These are phyloP conservation scores for Pseudomyrmex concolor DNA, from an alignment of 1,140 invertebrate species.

Conservation along the genomic window DNA sequence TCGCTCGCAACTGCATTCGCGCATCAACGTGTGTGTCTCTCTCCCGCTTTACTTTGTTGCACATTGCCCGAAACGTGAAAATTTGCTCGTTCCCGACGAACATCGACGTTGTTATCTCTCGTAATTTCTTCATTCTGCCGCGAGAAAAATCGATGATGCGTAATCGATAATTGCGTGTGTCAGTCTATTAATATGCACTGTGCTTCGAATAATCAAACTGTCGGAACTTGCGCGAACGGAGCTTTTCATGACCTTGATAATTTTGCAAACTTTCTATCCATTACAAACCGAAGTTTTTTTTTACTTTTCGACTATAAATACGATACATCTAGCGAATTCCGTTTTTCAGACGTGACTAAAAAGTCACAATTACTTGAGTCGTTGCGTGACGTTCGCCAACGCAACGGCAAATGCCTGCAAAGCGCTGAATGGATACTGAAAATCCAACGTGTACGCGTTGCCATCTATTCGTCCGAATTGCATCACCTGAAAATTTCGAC, in stretches of 20 bases:
- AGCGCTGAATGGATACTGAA: conserved; percentile 99
- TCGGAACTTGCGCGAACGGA: background rate
- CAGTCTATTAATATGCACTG: background rate
- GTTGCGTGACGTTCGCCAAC: conserved; percentile 98
- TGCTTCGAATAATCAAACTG: background rate
- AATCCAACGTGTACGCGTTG: conserved; percentile 99
- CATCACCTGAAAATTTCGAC: conserved; percentile 92
- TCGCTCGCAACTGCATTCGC: conserved; percentile 56
- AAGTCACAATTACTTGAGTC: conserved; percentile 93
- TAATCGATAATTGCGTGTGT: background rate
- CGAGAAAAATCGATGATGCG: background rate
- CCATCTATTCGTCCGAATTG: conserved; percentile 99
- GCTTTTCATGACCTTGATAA: background rate
- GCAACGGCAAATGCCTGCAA: conserved; percentile 99
- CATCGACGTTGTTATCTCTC: background rate
- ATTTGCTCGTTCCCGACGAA: background rate
- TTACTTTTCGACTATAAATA: background rate
- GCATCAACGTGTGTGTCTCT: background rate
- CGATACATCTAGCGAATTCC: background rate
- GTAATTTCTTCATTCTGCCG: background rate
- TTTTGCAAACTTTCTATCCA: conserved; percentile 49
- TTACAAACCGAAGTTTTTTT: conserved; percentile 40
- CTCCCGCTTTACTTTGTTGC: background rate
- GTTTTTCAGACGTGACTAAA: conserved; percentile 55
- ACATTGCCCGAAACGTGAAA: background rate